Evolutionary conservation across 2,888 invertebrate species (phyloP).

Genomic region (Pachliopta kotzebuea): DNA sequence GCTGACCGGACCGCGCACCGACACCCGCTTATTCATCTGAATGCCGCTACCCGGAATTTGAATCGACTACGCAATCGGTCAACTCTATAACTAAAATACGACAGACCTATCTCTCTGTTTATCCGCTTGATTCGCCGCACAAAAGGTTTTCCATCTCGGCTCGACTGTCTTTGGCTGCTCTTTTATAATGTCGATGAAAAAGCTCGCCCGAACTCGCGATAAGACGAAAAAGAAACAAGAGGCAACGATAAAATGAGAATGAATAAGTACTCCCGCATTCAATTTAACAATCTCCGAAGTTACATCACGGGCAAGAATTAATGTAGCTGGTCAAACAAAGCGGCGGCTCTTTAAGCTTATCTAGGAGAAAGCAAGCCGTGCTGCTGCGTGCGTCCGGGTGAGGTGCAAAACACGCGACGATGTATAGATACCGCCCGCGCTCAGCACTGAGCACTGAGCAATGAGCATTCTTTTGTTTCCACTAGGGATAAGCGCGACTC

Average conservation of each 20-base stretch:
- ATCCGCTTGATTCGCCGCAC: conserved; percentile 42
- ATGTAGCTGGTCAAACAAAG: conserved; percentile 67
- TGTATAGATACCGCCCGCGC: conserved; percentile 41
- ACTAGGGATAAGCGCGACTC: conserved; percentile 57
- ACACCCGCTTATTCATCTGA: conserved; percentile 35
- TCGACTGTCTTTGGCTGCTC: conserved; percentile 23
- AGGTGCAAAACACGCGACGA: conserved; percentile 49
- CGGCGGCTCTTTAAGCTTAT: conserved; percentile 57
- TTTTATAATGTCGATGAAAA: conserved; percentile 32
- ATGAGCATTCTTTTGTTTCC: conserved; percentile 68
- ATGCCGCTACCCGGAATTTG: conserved; percentile 37
- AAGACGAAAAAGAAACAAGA: conserved; percentile 39
- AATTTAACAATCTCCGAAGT: conserved; percentile 64
- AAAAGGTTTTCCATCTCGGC: conserved; percentile 35
- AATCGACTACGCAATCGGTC: conserved; percentile 39
- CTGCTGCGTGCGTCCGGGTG: conserved; percentile 35
- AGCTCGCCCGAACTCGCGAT: conserved; percentile 32
- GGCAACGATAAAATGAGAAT: conserved; percentile 47
- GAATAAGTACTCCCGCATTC: conserved; percentile 57
- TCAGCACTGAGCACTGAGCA: conserved; percentile 30
- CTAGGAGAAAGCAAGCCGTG: conserved; percentile 62
- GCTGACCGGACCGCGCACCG: conserved; percentile 38
- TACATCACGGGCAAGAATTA: conserved; percentile 65
- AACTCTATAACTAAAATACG: conserved; percentile 51
- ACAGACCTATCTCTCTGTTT: conserved; percentile 47